phyloP scores from a whole-genome alignment of 2,113 vertebrate species.

The Burhinus oedicnemus region DNA sequence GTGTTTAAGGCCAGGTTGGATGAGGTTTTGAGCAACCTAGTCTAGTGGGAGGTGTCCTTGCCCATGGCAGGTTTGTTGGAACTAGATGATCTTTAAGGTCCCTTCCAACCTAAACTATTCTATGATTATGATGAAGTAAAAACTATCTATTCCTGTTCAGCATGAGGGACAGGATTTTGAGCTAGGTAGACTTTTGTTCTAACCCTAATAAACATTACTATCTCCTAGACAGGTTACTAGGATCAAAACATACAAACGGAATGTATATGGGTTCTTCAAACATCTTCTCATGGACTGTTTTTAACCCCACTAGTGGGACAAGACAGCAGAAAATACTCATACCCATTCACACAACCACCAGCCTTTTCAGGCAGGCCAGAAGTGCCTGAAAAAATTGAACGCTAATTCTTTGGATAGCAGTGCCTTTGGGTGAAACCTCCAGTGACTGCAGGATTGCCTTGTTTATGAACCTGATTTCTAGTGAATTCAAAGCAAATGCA shows the following conservation, averaged over 20 bases:
- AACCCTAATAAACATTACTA: not conserved
- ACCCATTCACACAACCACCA: not conserved
- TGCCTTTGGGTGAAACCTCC: not conserved
- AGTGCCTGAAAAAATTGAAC: not conserved
- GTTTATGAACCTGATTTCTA: not conserved
- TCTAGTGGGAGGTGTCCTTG: too few relatives aligned
- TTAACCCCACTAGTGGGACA: not conserved
- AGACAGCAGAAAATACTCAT: not conserved
- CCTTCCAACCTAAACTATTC: not conserved
- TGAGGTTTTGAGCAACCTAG: too few relatives aligned
- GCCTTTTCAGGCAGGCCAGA: not conserved
- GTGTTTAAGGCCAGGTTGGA: too few relatives aligned
- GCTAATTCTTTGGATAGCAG: not conserved
- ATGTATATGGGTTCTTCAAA: not conserved
- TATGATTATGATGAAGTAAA: not conserved
- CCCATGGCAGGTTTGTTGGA: not conserved
- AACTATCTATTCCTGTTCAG: not conserved
- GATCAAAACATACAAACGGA: not conserved
- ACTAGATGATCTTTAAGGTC: not conserved
- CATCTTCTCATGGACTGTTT: not conserved
- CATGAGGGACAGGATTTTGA: not conserved
- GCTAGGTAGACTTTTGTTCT: not conserved
- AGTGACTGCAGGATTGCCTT: not conserved
- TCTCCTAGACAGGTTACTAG: not conserved
- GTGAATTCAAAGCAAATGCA: not conserved